Conservation (phyloP, 2,888 invertebrate species). For the Entomobrya multifasciata region DNA sequence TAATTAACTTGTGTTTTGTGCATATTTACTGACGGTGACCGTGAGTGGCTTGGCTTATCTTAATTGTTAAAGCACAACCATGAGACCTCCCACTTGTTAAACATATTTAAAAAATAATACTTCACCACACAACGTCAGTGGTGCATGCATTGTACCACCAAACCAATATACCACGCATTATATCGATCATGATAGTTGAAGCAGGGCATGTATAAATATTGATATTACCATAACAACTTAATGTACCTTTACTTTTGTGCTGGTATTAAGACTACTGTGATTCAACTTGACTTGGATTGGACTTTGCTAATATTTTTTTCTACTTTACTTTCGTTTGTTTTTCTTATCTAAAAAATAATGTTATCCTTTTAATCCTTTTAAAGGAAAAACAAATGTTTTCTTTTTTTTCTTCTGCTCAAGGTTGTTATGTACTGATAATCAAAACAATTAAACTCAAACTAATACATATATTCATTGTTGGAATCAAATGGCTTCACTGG, state of each 20-base stretch:
- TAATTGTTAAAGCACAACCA: constrained; percentile 64
- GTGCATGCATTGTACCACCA: constrained; percentile 30
- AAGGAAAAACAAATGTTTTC: constrained; percentile 64
- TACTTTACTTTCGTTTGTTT: constrained; percentile 28
- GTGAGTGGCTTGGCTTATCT: constrained; percentile 54
- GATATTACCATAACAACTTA: not conserved
- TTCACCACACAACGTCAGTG: constrained; percentile 23
- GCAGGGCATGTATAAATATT: constrained; percentile 15
- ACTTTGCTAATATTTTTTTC: constrained; percentile 12
- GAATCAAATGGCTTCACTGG: too few species aligned
- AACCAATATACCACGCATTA: not conserved
- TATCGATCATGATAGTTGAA: not conserved
- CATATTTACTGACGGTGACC: constrained; percentile 30
- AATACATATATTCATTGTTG: too few species aligned
- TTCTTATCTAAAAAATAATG: constrained; percentile 3
- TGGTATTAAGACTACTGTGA: too few species aligned
- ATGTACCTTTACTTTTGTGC: not conserved
- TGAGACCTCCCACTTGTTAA: constrained; percentile 59
- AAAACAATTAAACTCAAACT: constrained; percentile 48
- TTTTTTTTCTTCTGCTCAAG: constrained; percentile 66
- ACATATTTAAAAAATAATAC: constrained; percentile 9
- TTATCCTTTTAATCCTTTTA: constrained; percentile 48
- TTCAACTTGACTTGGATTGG: constrained; percentile 5
- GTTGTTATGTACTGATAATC: constrained; percentile 65
- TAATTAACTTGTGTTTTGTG: too few species aligned